Evolutionary conservation across 2,888 invertebrate species (phyloP).

Genomic region (Heliconius aoede): DNA sequence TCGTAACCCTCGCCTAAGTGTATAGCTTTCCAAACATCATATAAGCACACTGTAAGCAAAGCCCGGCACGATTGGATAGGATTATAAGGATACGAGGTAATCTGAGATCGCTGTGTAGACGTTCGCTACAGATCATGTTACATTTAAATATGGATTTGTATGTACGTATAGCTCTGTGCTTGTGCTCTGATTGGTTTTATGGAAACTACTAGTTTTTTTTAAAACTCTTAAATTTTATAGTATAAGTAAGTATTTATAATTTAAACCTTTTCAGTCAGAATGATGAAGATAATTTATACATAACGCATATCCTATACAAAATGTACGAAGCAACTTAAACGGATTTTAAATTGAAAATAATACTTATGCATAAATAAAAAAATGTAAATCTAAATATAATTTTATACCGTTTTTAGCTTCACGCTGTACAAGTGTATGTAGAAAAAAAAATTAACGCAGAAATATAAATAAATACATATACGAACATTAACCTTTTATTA

Average conservation of each 20-base stretch:
- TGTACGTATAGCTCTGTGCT: not conserved
- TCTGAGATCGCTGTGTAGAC: conserved; percentile 33
- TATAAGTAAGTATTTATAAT: too few relatives aligned
- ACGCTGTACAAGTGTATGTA: too few relatives aligned
- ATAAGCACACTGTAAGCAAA: conserved; percentile 27
- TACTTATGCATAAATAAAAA: not conserved
- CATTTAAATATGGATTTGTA: not conserved
- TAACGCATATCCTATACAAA: too few relatives aligned
- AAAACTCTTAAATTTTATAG: not conserved
- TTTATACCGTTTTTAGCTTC: too few relatives aligned
- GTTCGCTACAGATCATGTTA: conserved; percentile 29
- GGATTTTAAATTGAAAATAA: not conserved
- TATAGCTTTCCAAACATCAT: conserved; percentile 28
- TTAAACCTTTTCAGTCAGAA: too few relatives aligned
- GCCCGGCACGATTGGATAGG: conserved; percentile 29
- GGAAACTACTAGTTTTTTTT: not conserved
- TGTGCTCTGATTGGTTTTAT: conserved; percentile 6
- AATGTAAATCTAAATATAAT: not conserved
- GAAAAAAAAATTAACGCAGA: too few relatives aligned
- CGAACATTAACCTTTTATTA: too few relatives aligned
- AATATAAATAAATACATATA: too few relatives aligned
- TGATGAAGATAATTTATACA: too few relatives aligned
- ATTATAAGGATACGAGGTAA: conserved; percentile 38
- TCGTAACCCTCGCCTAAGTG: conserved; percentile 18
- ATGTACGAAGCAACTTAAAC: too few relatives aligned